A percentile compares a stretch with the other conserved stretches of the same genome.
These are phyloP conservation scores for Agrotis ipsilon DNA, from an alignment of 2,888 invertebrate genomes.

Conservation along the genomic window DNA sequence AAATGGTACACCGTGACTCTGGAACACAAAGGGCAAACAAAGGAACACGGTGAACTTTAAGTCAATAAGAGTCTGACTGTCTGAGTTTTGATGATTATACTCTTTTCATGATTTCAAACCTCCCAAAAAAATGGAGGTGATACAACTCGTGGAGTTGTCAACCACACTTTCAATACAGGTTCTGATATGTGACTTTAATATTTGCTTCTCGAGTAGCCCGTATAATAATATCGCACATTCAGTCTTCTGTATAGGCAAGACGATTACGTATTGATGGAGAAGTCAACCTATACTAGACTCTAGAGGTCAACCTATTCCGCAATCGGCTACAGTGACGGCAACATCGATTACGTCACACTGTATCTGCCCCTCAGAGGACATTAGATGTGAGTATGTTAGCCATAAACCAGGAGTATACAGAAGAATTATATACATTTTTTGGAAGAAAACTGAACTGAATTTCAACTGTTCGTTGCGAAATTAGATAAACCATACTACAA, in stretches of 20 bases:
- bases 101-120: no score
- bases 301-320: constrained; percentile 53
- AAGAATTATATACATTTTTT: background rate
- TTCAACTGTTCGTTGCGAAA: background rate
- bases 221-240: constrained; percentile 17
- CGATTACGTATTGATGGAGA: constrained; percentile 43
- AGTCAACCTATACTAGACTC: constrained; percentile 30
- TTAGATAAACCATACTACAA: no score
- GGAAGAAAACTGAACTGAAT: background rate
- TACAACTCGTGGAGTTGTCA: background rate
- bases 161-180: background rate
- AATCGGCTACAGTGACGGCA: constrained; percentile 51
- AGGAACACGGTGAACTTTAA: no score
- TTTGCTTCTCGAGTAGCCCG: background rate
- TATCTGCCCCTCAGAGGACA: constrained; percentile 55
- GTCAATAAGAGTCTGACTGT: no score
- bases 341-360: constrained; percentile 61
- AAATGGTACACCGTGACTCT: no score
- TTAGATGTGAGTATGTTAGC: constrained; percentile 55
- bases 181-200: background rate
- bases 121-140: no score
- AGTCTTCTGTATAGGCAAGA: constrained; percentile 7
- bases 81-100: no score
- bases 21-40: no score
- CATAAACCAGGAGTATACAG: constrained; percentile 17